A percentile compares a stretch with the other conserved stretches of the same genome.
Conservation (phyloP, 2,888 invertebrate genomes). For the Acleris holmiana region DNA sequence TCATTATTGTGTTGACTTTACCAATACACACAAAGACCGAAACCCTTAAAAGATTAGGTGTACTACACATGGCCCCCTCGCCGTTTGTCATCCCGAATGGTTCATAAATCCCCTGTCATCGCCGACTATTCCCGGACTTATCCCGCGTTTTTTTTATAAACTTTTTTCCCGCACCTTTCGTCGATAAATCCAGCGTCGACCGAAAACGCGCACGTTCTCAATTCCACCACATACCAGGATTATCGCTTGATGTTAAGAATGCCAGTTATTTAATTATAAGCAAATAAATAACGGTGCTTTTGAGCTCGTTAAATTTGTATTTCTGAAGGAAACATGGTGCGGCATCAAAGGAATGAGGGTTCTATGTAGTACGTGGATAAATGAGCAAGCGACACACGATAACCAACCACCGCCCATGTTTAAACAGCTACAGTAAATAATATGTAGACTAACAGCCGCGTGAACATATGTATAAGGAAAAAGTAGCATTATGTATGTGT, state of each 20-base stretch:
- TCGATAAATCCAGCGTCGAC: conserved; percentile 44
- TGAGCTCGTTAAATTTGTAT: neutral
- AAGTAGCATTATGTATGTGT: too few species aligned
- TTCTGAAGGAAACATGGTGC: neutral
- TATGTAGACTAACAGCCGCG: too few species aligned
- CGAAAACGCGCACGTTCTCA: neutral
- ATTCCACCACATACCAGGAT: conserved; percentile 2
- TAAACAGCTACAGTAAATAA: too few species aligned
- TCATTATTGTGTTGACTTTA: too few species aligned
- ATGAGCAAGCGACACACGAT: too few species aligned
- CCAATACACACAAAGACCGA: too few species aligned
- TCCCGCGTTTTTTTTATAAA: conserved; percentile 46
- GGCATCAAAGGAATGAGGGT: neutral
- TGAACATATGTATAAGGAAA: too few species aligned
- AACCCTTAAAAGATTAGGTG: neutral
- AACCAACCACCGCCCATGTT: too few species aligned
- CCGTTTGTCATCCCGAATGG: conserved; percentile 78
- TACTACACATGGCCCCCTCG: conserved; percentile 52
- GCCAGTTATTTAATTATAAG: neutral
- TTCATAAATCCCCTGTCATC: conserved; percentile 82
- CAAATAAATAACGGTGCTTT: neutral
- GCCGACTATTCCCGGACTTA: conserved; percentile 68
- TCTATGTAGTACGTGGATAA: too few species aligned
- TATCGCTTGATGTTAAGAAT: conserved; percentile 1
- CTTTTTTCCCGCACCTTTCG: conserved; percentile 42